Evolutionary conservation across 2,113 vertebrate species (phyloP), one percentile per base, ranked within the genome.

Genomic region (Scopus umbretta): DNA sequence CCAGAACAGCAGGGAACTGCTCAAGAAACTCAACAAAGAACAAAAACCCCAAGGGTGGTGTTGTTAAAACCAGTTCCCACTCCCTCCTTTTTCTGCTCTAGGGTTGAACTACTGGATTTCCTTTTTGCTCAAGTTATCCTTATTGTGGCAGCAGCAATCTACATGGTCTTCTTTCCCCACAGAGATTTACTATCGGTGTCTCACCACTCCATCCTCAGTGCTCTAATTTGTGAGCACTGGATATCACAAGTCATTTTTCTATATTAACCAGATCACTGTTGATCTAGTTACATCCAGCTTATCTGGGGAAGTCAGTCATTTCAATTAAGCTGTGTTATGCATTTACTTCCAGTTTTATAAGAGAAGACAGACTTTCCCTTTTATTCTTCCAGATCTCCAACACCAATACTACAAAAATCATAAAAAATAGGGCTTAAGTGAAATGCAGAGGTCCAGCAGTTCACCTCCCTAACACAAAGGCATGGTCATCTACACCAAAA

Each of bases 271-370:
- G 42, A 86, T 79, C 45, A 14, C 67, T 67, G 55, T 80, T 83
- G 94, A 80, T 95, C 29, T 23, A 58, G 52, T 91, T 92, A 91
- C 52, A 72, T 42, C 38, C 76, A 92, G 25, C 40, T 95, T 91
- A 61, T 91, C 83, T 82, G 49, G 88, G 73, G 66, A 92, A 94
- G 92, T 59, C 86, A 94, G 84, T 76, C 81, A 91, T 91, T 94
- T 81, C 89, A 78, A 67, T 89, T 91, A 94, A 92, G 62, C 40
- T 75, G 42, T 19, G 36, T 61, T 75, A 81, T 45, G 61, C 80
- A 68, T 89, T 95, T 91, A 71, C 52, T 96, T 89, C 58, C 29
- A 36, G 36, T 59, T 94, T 80, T 36, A 19, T 75, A 91, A 85
- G 47, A 49, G 61, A 80, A 94, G 83, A 81, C 20, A 91, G 75